A percentile compares a stretch with the other conserved stretches of the same genome.
phyloP scores from a whole-genome alignment of 1,140 invertebrate species.

The roundworm (Caenorhabditis elegans) region WBcel235 BX284606.5:2955501-2956000 shows the following conservation, averaged over 20 bases:
- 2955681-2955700: no score
- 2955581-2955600: no score
- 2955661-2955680: no score
- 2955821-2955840: conserved; percentile 30
- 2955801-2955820: conserved; percentile 31
- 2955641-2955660: no score
- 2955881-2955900: conserved; percentile 18
- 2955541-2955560: no score
- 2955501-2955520: no score
- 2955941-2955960: neutral
- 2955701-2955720: neutral
- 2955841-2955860: conserved; percentile 7
- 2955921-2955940: neutral
- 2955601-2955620: no score
- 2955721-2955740: neutral
- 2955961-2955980: neutral
- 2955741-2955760: conserved; percentile 18
- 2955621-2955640: no score
- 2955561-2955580: no score
- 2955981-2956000: neutral
- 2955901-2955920: conserved; percentile 9
- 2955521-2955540: no score
- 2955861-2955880: neutral
- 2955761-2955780: conserved; percentile 7
- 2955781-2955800: conserved; percentile 16